phyloP scores from a whole-genome alignment of 1,140 invertebrate genomes.

The Drosophila nebulosa region DNA sequence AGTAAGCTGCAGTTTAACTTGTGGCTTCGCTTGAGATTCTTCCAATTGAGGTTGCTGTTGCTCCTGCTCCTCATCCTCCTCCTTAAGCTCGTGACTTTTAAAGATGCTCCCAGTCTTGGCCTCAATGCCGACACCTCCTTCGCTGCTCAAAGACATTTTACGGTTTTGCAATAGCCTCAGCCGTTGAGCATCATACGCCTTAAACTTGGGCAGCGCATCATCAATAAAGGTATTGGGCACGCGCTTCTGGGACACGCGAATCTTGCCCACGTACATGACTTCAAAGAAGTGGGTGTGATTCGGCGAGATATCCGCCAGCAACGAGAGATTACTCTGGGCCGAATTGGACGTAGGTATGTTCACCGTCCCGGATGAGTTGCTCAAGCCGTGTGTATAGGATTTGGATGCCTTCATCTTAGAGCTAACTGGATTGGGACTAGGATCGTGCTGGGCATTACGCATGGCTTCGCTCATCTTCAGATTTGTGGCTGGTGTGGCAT shows the following conservation, averaged over 20 bases:
- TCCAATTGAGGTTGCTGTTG: conserved; percentile 21
- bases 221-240: conserved; percentile 94
- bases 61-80: conserved; percentile 64
- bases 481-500: conserved; percentile 76
- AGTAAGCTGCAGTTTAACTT: conserved; percentile 49
- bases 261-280: conserved; percentile 93
- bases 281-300: conserved; percentile 93
- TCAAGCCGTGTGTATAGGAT: conserved; percentile 78
- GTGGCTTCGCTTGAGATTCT: conserved; percentile 9
- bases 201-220: conserved; percentile 92
- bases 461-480: conserved; percentile 75
- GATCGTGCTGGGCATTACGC: conserved; percentile 73
- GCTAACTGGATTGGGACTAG: conserved; percentile 73
- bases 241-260: conserved; percentile 91
- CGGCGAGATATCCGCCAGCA: conserved; percentile 89
- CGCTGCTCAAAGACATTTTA: conserved; percentile 74
- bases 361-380: conserved; percentile 76
- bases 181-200: conserved; percentile 88
- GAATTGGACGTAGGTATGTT: conserved; percentile 77
- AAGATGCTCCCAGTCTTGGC: conserved; percentile 48
- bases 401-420: conserved; percentile 80
- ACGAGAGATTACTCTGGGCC: conserved; percentile 82
- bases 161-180: conserved; percentile 82
- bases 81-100: conserved; percentile 65
- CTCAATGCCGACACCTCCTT: conserved; percentile 59